phyloP scores from a whole-genome alignment of 2,113 vertebrate species.

The Ptyas mucosa region DNA sequence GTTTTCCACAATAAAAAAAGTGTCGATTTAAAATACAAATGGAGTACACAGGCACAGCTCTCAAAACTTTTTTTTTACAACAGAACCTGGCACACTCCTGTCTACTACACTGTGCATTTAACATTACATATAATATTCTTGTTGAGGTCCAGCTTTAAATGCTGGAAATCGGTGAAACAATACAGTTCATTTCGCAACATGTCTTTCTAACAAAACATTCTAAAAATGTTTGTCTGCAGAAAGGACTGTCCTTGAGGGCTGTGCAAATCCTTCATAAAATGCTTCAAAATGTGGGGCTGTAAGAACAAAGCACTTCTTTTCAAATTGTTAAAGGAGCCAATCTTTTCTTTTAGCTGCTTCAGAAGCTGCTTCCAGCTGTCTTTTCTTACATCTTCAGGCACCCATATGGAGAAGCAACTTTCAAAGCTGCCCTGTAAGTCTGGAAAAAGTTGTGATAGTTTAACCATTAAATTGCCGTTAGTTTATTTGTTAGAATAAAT shows the following conservation, averaged over 20 bases:
- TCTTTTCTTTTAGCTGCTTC: not conserved
- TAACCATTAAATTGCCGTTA: not conserved
- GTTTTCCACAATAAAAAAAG: not conserved
- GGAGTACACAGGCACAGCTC: not conserved
- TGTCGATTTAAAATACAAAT: not conserved
- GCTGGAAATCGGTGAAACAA: not conserved
- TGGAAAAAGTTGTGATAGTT: not conserved
- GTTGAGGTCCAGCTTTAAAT: not conserved
- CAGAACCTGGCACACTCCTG: not conserved
- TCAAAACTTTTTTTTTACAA: not conserved
- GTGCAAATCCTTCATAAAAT: not conserved
- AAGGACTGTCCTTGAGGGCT: not conserved
- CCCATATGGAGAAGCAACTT: not conserved
- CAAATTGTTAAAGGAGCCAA: not conserved
- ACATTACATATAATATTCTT: not conserved
- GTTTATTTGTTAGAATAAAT: not conserved
- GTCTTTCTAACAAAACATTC: not conserved
- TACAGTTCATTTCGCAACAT: too few species aligned
- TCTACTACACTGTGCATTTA: not conserved
- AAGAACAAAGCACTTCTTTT: not conserved
- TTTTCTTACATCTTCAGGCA: not conserved
- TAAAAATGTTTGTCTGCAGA: not conserved
- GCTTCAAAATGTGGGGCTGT: not conserved
- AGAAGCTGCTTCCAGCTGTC: not conserved
- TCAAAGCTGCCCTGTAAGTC: not conserved